Evolutionary conservation across 1,140 invertebrate genomes (phyloP), one percentile per base, ranked within the genome.

Genomic region (Zaprionus camerounensis): DNA sequence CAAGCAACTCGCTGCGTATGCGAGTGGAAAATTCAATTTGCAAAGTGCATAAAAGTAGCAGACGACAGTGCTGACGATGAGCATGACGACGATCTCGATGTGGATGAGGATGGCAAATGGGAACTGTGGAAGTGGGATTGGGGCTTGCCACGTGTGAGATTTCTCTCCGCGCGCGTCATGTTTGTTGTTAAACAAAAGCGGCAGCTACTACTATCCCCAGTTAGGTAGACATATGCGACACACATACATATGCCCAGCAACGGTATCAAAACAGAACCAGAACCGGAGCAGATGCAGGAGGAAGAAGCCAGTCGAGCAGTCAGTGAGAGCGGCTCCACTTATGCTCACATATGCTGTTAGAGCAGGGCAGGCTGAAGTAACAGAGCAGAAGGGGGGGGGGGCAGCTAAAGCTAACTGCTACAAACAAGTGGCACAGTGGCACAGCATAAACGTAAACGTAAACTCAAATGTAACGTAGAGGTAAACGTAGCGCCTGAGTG

Each of bases 11-110:
- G 69, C 59, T 64, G 79, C 67, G 84, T 81, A 90, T 81, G 85
- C 76, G 75, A 90, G 81, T 90, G 85, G 85, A 88, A 88, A 88
- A 88, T 88, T 88, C 85, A 88, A 88, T 88, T 88, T 88, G 85
- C 80, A 90, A 90, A 88, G 85, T 88, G 85, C 85, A 88, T 90
- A 82, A 88, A 90, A 90, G 85, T 80, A 65, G 84, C 83, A 79
- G 64, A 71, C 64, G 65, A 57, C 78, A 67, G 41, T 49, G 65
- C 46, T 64, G 67, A 41, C 31, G 44, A 62, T 61, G 56, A 44
- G 15, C 15, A 49, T 44, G 63, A 62, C 46, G 36, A 63, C 20
- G 20, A 20, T 51, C 46, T 51, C 20, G 17, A 51, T 24, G 17
- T 7, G n/a, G 41, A 46, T 46, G 41, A 7, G 41, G 4, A 22